Base-by-base conservation (phyloP, 1,140 invertebrate species). In the Trachelipus rathkii region DNA sequence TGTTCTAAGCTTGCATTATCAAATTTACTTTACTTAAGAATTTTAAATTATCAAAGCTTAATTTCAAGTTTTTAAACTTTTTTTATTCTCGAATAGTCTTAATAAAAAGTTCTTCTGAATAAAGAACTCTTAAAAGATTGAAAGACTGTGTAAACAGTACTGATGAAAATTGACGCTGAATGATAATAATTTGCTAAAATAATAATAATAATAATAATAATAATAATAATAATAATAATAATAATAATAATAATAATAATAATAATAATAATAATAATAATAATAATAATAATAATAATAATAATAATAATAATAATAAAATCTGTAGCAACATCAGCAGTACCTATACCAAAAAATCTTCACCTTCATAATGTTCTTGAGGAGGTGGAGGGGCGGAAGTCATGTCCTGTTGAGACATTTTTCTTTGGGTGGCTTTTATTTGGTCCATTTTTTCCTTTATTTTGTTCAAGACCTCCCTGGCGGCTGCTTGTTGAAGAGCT, bases 401-500 rank as follows among this genome's bases (percentile, higher is more conserved):
- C 82, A 88, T 88, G 70, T 88, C 44, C 73, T 77, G 88, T 79
- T 87, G 86, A 0, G 89, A 91, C 77, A 93, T 89, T 81, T 93
- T 90, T 83, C 92, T 92, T 78, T 93, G 90, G 72, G 93, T 94
- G 0, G 93, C 93, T 83, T 96, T 95, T 81, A 99, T 97, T 73
- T 92, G 89, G 81, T 97, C 95, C 95, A 99, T 98, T 85, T 98
- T 98, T 67, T 91, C 89, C 84, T 97, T 97, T 44, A 99, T 94
- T 83, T 97, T 97, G 81, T 94, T 90, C 75, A 99, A 87, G 70
- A 97, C 92, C 77, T 91, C 89, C 73, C 90, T 89, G 83, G 99
- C 96, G 50, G 92, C 88, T 77, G 93, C 91, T 72, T 95, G 92
- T 83, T 97, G 94, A 81, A 93, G 89, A 66, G 88, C 85, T 82